Conservation (phyloP, 2,797 vertebrate species). For the Eurystomus glaucurus region DNA sequence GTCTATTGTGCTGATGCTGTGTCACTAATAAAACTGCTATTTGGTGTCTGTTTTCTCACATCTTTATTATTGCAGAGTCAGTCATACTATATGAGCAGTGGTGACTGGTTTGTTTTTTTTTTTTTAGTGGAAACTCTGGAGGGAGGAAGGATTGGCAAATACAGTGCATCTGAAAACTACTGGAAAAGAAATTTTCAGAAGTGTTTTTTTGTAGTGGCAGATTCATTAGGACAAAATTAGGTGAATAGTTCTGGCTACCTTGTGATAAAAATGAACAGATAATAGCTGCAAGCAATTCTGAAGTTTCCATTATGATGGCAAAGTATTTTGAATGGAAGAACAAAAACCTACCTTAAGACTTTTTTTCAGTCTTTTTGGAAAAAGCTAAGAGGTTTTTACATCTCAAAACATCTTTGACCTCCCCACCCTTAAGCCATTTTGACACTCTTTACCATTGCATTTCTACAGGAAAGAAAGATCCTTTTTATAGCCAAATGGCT, state of each 20-base stretch:
- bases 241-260: background rate
- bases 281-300: background rate
- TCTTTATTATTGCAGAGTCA: background rate
- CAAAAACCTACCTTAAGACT: constrained; percentile 24
- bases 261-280: background rate
- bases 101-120: background rate
- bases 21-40: background rate
- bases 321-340: constrained; percentile 34
- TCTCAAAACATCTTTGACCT: constrained; percentile 74
- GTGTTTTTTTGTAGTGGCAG: background rate
- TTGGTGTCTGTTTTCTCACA: background rate
- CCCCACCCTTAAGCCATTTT: constrained; percentile 71
- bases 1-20: background rate
- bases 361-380: background rate
- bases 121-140: background rate
- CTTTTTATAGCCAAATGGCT: constrained; percentile 78
- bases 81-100: background rate
- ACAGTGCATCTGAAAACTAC: background rate
- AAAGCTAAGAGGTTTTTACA: constrained; percentile 63
- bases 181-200: background rate
- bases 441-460: constrained; percentile 69
- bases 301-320: background rate
- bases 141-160: background rate
- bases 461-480: constrained; percentile 76
- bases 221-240: background rate